Evolutionary conservation across 53 echinoderm and acorn worm species (phyloP).

Genomic region (Echinarachnius parma): DNA sequence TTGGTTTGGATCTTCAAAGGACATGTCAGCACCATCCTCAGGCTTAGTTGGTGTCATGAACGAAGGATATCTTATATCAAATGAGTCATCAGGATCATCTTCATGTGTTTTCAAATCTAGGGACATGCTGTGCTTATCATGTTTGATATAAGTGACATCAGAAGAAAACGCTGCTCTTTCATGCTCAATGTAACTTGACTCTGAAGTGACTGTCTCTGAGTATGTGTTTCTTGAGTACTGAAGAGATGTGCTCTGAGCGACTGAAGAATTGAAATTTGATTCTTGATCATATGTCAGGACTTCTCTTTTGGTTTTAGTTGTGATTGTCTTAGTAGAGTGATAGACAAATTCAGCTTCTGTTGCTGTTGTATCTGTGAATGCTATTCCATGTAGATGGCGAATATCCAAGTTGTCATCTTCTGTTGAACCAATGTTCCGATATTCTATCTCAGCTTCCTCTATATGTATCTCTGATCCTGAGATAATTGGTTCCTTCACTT

Average conservation of each 20-base stretch:
- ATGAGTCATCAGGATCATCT: constrained; percentile 9
- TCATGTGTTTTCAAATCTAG: constrained; percentile 5
- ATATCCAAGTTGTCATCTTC: too few species aligned
- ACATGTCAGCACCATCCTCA: neutral
- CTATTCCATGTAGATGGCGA: too few species aligned
- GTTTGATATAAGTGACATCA: neutral
- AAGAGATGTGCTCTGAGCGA: neutral
- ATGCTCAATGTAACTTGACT: neutral
- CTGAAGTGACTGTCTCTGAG: constrained; percentile 21
- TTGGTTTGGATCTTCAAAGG: neutral
- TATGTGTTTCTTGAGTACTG: constrained; percentile 13
- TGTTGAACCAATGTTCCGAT: neutral
- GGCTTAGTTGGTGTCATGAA: constrained; percentile 28
- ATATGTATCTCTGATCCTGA: neutral
- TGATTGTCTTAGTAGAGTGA: too few species aligned
- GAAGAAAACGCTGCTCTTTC: too few species aligned
- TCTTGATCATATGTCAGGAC: too few species aligned
- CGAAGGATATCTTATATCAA: constrained; percentile 13
- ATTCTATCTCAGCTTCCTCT: neutral
- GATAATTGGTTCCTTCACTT: neutral
- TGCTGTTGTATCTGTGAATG: neutral
- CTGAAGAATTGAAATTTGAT: neutral
- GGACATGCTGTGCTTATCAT: constrained; percentile 1
- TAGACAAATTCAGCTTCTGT: too few species aligned
- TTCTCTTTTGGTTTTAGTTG: neutral